Base-by-base conservation (phyloP, 1,140 invertebrate genomes). In the Drosophila kurseongensis region DNA sequence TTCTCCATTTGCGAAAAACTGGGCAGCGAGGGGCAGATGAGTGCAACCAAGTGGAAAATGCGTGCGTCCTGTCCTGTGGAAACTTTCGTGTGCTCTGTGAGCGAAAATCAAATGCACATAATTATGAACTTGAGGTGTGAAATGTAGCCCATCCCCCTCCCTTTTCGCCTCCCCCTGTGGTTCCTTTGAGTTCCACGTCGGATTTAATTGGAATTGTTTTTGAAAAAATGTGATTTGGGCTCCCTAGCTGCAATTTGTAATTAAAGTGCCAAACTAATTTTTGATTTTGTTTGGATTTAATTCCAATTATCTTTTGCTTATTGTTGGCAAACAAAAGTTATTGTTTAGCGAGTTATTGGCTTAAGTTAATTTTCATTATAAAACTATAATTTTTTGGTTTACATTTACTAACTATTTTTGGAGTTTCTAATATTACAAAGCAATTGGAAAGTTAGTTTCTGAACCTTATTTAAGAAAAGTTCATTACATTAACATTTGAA, bases 41-140 rank as follows among this genome's bases (percentile, higher is more conserved):
- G 48, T 74, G 77, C 81, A 75, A 47, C 74, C 51, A 80, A 68
- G 79, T 78, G 77, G 68, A 84, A 82, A 79, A 60, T 62, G 59
- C 59, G 56, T 67, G 50, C 58, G 65, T 41, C 50, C 60, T 74
- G 78, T 60, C 62, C 74, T 45, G 35, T 16, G 69, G 48, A 51
- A 83, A 79, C 58, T 79, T 83, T 76, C 45, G 71, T 76, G 76
- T 83, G 63, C 67, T 89, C 67, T 66, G 59, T 65, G 27, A 57
- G 36, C 62, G 32, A 55, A 61, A 62, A 75, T 62, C 60, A 77
- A 81, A 60, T 75, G 57, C 75, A 78, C 71, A 86, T 86, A 75
- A 86, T 81, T 86, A 88, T 75, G 61, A 86, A 75, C 74, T 78
- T 75, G 66, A 86, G 82, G 82, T 75, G 83, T 50, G 74, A 78